Conservation (phyloP, 2,113 vertebrate genomes). For the Gulo gulo region DNA sequence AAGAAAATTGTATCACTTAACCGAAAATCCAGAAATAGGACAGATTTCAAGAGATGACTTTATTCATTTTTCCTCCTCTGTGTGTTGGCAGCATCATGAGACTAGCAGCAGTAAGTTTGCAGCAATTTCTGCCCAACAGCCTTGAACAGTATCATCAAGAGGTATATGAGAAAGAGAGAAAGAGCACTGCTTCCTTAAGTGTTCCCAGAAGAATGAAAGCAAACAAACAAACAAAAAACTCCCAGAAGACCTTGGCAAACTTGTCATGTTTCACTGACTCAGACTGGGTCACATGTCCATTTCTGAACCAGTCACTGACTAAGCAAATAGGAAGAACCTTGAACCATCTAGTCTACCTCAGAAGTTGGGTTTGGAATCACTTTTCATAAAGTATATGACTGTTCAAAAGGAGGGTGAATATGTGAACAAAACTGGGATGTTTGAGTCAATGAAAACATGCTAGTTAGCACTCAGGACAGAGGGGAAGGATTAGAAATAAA, state of each 20-base stretch:
- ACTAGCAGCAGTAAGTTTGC: neutral
- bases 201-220: neutral
- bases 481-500: neutral
- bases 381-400: neutral
- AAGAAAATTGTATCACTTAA: neutral
- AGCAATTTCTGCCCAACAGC: neutral
- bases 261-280: neutral
- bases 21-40: neutral
- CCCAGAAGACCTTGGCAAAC: neutral
- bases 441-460: neutral
- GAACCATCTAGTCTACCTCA: neutral
- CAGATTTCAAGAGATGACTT: neutral
- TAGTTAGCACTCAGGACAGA: neutral
- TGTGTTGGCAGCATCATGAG: neutral
- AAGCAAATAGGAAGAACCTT: neutral
- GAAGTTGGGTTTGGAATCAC: neutral
- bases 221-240: neutral
- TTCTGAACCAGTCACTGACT: neutral
- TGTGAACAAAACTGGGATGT: neutral
- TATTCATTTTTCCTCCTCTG: neutral
- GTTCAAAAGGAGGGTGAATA: neutral
- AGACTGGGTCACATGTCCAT: neutral
- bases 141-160: neutral
- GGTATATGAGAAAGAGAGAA: neutral
- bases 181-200: neutral